Evolutionary conservation across 2,113 vertebrate genomes (phyloP), one percentile per base, ranked within the genome.

Genomic region (Leiothrix lutea): DNA sequence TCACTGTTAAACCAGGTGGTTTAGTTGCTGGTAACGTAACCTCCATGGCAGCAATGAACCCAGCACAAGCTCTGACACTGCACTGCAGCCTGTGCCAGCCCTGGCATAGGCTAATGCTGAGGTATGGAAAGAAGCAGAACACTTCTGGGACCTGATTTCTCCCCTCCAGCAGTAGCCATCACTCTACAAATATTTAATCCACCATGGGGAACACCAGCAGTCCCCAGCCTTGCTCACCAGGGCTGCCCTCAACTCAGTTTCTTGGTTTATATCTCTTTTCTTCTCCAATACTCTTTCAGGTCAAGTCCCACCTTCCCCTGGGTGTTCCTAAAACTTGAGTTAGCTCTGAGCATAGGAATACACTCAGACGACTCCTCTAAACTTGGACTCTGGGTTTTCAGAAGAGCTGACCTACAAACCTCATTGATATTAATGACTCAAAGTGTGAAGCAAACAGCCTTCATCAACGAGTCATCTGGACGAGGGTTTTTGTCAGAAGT

Each of bases 351-450:
- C 26, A 15, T 14, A 64, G 57, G 21, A 86, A 66, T 35, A 64
- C 8, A 17, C 31, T 87, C 87, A 77, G 44, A 40, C 8, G 44
- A 40, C 8, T 91, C 17, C 29, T 40, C 78, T 69, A 86, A 88
- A 79, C 53, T 91, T 72, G 67, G 61, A 36, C n/a, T 89, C 48
- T 64, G 11, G 5, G 48, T 87, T 86, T 92, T 69, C 61, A 81
- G 73, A 82, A 78, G 28, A 61, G 44, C 51, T 89, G 94, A 92
- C 91, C 94, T 92, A 88, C 60, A 94, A 95, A 94, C 80, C 57
- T 91, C 69, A 81, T 42, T 92, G 77, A 87, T 45, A 31, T 48
- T 79, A 85, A 38, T 0, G 2, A 75, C 4, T 57, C 12, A 57
- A 92, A 29, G 14, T 13, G 21, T 26, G 42, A 21, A 75, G 57